These are phyloP conservation scores for Drosophila oshimai DNA, from an alignment of 1,140 invertebrate genomes.

Conservation along the genomic window DNA sequence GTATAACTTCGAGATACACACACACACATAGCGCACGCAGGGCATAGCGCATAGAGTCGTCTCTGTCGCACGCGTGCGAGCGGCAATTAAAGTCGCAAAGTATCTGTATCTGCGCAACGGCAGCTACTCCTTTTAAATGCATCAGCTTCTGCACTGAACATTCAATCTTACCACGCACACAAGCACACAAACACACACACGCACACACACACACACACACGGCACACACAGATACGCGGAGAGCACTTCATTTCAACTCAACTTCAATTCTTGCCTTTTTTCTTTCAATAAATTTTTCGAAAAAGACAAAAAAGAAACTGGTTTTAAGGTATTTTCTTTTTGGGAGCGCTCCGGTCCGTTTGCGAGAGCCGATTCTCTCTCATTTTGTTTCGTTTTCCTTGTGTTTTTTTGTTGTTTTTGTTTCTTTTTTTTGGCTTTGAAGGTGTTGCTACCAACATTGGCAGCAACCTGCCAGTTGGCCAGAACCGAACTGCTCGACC, in stretches of 20 bases:
- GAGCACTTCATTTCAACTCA: constrained; percentile 70
- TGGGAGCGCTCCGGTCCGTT: constrained; percentile 17
- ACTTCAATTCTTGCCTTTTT: constrained; percentile 72
- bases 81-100: constrained; percentile 66
- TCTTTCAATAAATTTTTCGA: constrained; percentile 72
- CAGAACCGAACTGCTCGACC: constrained; percentile 37
- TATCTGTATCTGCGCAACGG: constrained; percentile 69
- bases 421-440: constrained; percentile 9
- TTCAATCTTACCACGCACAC: constrained; percentile 66
- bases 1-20: constrained; percentile 31
- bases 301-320: constrained; percentile 64
- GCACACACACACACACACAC: neutral
- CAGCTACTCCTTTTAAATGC: constrained; percentile 78
- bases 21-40: constrained; percentile 8
- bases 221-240: constrained; percentile 23
- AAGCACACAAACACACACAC: constrained; percentile 24
- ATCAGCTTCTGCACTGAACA: constrained; percentile 72
- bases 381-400: constrained; percentile 25
- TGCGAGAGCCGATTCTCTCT: constrained; percentile 44
- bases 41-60: constrained; percentile 61
- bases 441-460: constrained; percentile 60
- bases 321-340: constrained; percentile 82
- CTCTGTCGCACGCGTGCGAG: constrained; percentile 57
- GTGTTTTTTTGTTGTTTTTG: constrained; percentile 1
- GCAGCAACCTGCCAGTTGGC: constrained; percentile 52